A percentile compares a stretch with the other conserved stretches of the same genome.
Conservation (phyloP, 2,888 invertebrate genomes). For the Zygothrica quintamaculata region DNA sequence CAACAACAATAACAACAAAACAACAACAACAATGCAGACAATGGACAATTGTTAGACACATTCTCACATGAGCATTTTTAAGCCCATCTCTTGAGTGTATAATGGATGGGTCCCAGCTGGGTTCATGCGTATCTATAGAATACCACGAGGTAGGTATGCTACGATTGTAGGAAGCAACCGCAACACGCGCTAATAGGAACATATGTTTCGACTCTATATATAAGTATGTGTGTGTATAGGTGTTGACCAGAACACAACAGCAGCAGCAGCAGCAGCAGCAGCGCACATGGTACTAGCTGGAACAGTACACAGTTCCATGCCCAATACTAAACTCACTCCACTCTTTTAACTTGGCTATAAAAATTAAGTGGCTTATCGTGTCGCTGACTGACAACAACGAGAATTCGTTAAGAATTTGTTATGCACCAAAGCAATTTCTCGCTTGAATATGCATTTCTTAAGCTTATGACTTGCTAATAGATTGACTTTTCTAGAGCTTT, state of each 20-base stretch:
- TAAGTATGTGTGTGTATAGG: conserved; percentile 39
- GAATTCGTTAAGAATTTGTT: conserved; percentile 60
- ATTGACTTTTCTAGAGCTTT: conserved; percentile 10
- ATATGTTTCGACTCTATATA: conserved; percentile 57
- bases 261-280: conserved; percentile 18
- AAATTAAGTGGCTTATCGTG: conserved; percentile 74
- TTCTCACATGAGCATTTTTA: conserved; percentile 20
- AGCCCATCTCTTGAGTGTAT: conserved; percentile 52
- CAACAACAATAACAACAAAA: conserved; percentile 22
- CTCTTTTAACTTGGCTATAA: conserved; percentile 43
- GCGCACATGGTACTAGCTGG: neutral
- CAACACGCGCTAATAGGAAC: conserved; percentile 82
- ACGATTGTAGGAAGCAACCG: conserved; percentile 47
- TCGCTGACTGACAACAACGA: conserved; percentile 24
- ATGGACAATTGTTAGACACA: conserved; percentile 68
- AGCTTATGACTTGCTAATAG: conserved; percentile 45
- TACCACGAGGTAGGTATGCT: conserved; percentile 10
- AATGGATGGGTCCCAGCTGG: conserved; percentile 56
- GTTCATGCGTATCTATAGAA: conserved; percentile 34
- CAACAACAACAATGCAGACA: conserved; percentile 49
- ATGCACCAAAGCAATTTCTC: conserved; percentile 43
- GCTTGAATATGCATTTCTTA: conserved; percentile 37
- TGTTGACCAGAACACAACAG: conserved; percentile 44
- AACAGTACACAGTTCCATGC: conserved; percentile 2
- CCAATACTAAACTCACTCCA: neutral